Evolutionary conservation across 1,140 invertebrate species (phyloP).

Genomic region (Neuroterus valhalla): DNA sequence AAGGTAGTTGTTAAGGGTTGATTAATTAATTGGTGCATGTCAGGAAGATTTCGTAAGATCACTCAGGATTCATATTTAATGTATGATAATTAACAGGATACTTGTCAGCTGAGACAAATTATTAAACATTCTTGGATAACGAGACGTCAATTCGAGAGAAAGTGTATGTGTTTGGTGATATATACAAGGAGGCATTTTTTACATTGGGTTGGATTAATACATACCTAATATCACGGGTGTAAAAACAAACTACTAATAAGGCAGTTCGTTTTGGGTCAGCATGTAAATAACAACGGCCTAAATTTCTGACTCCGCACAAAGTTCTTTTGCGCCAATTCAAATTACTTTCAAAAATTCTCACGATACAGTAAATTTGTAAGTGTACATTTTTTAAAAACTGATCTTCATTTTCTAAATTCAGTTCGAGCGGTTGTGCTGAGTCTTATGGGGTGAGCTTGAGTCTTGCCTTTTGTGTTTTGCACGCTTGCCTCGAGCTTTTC

Average conservation of each 20-base stretch:
- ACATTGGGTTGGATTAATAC: constrained; percentile 59
- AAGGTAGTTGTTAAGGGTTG: constrained; percentile 22
- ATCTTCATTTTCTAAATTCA: not conserved
- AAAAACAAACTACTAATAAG: constrained; percentile 63
- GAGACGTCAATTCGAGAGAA: constrained; percentile 35
- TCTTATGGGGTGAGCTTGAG: constrained; percentile 60
- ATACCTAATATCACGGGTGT: constrained; percentile 51
- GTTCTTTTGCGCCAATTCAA: not conserved
- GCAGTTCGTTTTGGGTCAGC: constrained; percentile 65
- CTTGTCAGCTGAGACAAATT: not conserved
- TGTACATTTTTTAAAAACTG: not conserved
- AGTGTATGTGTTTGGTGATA: constrained; percentile 56
- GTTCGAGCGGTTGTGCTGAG: constrained; percentile 46
- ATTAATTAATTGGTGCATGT: constrained; percentile 20
- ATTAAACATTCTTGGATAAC: constrained; percentile 6
- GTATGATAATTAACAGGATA: not conserved
- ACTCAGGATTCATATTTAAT: not conserved
- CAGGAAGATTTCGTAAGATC: not conserved
- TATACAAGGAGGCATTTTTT: constrained; percentile 61
- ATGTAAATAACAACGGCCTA: constrained; percentile 72
- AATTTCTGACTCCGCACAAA: constrained; percentile 57
- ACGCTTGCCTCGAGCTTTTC: constrained; percentile 66
- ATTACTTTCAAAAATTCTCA: not conserved
- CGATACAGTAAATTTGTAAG: not conserved
- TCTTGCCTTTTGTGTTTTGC: constrained; percentile 52